Conservation (phyloP, 2,888 invertebrate species). For the Troglohyphantes excavatus region DNA sequence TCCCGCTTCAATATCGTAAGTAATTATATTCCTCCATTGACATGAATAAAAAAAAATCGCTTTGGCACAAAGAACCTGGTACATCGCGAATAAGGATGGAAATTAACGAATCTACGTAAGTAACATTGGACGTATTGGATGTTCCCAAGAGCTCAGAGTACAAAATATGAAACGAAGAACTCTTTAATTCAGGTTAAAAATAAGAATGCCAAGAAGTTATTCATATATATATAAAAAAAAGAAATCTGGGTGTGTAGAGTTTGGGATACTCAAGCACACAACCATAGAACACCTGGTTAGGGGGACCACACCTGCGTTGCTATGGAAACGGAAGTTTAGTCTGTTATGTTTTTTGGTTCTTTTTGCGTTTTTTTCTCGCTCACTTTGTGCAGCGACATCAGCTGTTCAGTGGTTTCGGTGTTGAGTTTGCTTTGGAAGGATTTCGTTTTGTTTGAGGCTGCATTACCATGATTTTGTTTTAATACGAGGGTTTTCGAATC, state of each 20-base stretch:
- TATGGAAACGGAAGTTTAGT: constrained; percentile 71
- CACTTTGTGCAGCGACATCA: constrained; percentile 61
- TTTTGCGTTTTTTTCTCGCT: constrained; percentile 36
- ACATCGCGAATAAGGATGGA: constrained; percentile 26
- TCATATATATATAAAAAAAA: constrained; percentile 53
- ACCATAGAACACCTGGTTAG: constrained; percentile 73
- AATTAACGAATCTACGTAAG: neutral
- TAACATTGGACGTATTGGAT: constrained; percentile 11
- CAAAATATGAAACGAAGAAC: constrained; percentile 54
- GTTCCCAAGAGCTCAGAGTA: constrained; percentile 1
- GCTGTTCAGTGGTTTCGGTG: constrained; percentile 59
- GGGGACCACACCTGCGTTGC: constrained; percentile 76
- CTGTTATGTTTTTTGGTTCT: constrained; percentile 21
- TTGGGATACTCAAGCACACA: constrained; percentile 47
- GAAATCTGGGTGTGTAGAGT: constrained; percentile 75
- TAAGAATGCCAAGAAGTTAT: constrained; percentile 58
- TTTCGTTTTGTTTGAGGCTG: constrained; percentile 7
- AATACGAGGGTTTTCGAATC: neutral
- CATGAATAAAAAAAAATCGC: constrained; percentile 3
- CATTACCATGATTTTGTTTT: constrained; percentile 18
- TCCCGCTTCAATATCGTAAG: constrained; percentile 20
- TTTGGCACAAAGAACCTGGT: constrained; percentile 12
- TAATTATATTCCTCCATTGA: constrained; percentile 26
- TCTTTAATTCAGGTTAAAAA: constrained; percentile 73
- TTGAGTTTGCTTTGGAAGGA: constrained; percentile 18